Evolutionary conservation across 2,888 invertebrate species (phyloP).

Genomic region (Ctenicera cuprea): DNA sequence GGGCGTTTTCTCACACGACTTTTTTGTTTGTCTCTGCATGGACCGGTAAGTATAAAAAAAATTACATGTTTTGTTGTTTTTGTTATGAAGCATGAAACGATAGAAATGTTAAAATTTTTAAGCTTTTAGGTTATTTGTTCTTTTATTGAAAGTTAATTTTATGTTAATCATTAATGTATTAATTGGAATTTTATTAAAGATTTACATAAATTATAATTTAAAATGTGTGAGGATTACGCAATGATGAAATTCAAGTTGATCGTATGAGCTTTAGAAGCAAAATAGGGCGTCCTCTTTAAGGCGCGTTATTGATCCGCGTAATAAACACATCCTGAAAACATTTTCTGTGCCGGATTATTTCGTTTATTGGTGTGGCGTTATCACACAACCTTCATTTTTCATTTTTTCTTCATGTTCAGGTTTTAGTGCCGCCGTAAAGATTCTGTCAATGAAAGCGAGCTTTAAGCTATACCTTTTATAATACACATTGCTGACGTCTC

Average conservation of each 20-base stretch:
- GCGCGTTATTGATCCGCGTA: slow-evolving; percentile 47
- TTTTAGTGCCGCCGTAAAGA: neutral
- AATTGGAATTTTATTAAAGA: neutral
- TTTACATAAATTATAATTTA: neutral
- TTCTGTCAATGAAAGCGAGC: neutral
- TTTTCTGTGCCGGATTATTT: slow-evolving; percentile 30
- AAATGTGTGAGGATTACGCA: neutral
- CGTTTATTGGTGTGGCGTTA: slow-evolving; percentile 2
- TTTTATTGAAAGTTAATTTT: neutral
- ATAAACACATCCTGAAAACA: slow-evolving; percentile 42
- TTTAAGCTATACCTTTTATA: neutral
- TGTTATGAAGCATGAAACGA: neutral
- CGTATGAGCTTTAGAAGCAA: slow-evolving; percentile 2
- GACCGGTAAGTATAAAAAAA: slow-evolving; percentile 28
- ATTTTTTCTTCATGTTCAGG: neutral
- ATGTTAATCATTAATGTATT: neutral
- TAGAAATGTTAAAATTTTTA: neutral
- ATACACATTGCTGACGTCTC: neutral
- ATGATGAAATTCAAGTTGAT: neutral
- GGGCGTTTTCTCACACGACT: slow-evolving; percentile 53
- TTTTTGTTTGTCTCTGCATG: slow-evolving; percentile 31
- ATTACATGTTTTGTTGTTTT: neutral
- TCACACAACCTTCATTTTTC: slow-evolving; percentile 1
- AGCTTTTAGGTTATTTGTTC: neutral
- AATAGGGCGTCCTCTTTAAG: slow-evolving; percentile 48